Evolutionary conservation across 1,140 invertebrate genomes (phyloP).

Genomic region (Camponotus floridanus): DNA sequence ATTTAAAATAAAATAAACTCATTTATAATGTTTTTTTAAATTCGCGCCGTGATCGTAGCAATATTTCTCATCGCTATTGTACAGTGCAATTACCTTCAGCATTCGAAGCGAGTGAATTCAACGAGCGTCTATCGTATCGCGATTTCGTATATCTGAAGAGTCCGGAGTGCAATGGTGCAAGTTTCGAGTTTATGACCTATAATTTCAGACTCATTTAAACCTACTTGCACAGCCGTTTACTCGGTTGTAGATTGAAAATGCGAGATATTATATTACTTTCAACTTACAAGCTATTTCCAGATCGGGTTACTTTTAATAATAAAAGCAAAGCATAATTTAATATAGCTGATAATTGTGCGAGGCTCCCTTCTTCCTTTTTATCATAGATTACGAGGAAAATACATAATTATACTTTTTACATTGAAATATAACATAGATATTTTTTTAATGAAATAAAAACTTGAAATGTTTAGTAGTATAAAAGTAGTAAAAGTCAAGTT

Average conservation of each 20-base stretch:
- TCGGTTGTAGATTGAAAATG: constrained; percentile 10
- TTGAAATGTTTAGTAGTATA: neutral
- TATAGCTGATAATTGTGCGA: neutral
- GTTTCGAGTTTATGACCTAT: constrained; percentile 2
- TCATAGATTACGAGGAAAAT: neutral
- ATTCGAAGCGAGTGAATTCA: neutral
- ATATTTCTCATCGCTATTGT: constrained; percentile 6
- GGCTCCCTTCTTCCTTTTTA: neutral
- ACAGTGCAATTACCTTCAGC: neutral
- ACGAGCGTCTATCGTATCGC: constrained; percentile 1
- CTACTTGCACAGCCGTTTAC: neutral
- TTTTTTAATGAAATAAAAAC: constrained; percentile 7
- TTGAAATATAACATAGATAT: neutral
- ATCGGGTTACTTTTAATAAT: neutral
- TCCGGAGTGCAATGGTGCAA: neutral
- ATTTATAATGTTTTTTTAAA: neutral
- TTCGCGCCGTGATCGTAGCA: neutral
- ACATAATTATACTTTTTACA: neutral
- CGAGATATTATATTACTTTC: neutral
- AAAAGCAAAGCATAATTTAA: constrained; percentile 18
- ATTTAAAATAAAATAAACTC: neutral
- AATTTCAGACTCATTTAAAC: neutral
- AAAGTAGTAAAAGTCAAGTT: constrained; percentile 25
- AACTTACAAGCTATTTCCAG: neutral
- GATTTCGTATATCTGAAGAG: neutral